Conservation (phyloP, 2,113 vertebrate genomes). For the Bujurquina vittata region DNA sequence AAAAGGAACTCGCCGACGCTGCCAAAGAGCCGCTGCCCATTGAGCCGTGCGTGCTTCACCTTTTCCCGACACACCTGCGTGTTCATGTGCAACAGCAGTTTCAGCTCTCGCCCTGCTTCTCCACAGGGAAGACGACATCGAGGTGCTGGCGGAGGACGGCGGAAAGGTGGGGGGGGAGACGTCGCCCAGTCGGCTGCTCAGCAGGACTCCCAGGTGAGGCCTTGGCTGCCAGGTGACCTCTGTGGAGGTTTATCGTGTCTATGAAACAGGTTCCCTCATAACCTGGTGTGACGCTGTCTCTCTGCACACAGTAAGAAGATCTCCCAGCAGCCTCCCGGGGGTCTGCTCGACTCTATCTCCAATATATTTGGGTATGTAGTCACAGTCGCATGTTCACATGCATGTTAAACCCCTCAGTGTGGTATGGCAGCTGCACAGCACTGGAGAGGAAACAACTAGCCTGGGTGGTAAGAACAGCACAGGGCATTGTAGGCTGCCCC, state of each 20-base stretch:
- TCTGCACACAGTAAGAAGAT: constrained; percentile 84
- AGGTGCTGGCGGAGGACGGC: constrained; percentile 90
- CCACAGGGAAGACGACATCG: constrained; percentile 95
- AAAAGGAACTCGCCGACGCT: constrained; percentile 97
- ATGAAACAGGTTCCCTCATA: too few relatives aligned
- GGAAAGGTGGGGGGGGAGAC: constrained; percentile 86
- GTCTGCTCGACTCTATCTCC: constrained; percentile 96
- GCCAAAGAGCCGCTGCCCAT: constrained; percentile 94
- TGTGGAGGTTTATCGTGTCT: background rate
- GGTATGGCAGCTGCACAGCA: too few relatives aligned
- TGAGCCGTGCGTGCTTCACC: constrained; percentile 86
- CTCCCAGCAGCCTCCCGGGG: constrained; percentile 87
- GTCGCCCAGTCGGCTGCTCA: constrained; percentile 80
- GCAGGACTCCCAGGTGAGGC: constrained; percentile 84
- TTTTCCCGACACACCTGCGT: too few relatives aligned
- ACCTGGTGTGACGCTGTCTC: background rate
- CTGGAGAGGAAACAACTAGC: too few relatives aligned
- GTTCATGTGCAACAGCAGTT: too few relatives aligned
- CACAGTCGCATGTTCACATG: too few relatives aligned
- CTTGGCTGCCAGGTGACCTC: background rate
- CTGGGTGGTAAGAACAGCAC: too few relatives aligned
- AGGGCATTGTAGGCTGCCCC: too few relatives aligned
- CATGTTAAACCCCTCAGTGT: too few relatives aligned
- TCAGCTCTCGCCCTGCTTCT: background rate
- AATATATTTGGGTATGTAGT: constrained; percentile 93